These are phyloP conservation scores for Cecidostiba fungosa DNA, from an alignment of 2,888 invertebrate genomes.

Conservation along the genomic window DNA sequence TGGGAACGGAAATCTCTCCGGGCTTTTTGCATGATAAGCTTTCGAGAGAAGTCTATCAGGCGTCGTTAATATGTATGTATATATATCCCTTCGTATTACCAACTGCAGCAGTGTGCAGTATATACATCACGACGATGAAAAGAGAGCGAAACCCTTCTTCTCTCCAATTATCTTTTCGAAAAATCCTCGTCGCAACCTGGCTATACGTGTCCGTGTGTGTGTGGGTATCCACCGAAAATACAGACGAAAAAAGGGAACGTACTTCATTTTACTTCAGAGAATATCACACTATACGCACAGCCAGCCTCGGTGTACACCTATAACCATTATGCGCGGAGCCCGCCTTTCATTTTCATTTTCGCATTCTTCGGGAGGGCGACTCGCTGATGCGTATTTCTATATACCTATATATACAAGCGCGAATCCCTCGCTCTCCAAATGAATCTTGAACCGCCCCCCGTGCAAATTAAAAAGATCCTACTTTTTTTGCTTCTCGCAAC, in stretches of 20 bases:
- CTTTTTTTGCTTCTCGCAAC: slow-evolving; percentile 28
- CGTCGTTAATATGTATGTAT: neutral
- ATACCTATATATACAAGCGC: neutral
- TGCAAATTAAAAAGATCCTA: slow-evolving; percentile 58
- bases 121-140: too few species aligned
- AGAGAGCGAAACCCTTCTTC: neutral
- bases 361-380: slow-evolving; percentile 28
- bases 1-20: slow-evolving; percentile 29
- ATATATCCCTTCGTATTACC: neutral
- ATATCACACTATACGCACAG: slow-evolving; percentile 16
- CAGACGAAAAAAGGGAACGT: neutral
- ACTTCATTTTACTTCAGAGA: slow-evolving; percentile 49
- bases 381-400: neutral
- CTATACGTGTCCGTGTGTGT: too few species aligned
- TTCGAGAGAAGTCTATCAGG: neutral
- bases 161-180: neutral
- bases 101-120: too few species aligned
- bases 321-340: slow-evolving; percentile 15
- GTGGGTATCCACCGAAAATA: neutral
- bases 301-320: neutral
- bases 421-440: slow-evolving; percentile 21
- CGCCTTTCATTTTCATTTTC: slow-evolving; percentile 55
- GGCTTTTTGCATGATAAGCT: slow-evolving; percentile 11
- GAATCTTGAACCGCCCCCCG: slow-evolving; percentile 44
- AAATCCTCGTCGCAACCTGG: too few species aligned